These are phyloP conservation scores for Etheostoma perlongum DNA, from an alignment of 2,797 vertebrate genomes.

Conservation along the genomic window DNA sequence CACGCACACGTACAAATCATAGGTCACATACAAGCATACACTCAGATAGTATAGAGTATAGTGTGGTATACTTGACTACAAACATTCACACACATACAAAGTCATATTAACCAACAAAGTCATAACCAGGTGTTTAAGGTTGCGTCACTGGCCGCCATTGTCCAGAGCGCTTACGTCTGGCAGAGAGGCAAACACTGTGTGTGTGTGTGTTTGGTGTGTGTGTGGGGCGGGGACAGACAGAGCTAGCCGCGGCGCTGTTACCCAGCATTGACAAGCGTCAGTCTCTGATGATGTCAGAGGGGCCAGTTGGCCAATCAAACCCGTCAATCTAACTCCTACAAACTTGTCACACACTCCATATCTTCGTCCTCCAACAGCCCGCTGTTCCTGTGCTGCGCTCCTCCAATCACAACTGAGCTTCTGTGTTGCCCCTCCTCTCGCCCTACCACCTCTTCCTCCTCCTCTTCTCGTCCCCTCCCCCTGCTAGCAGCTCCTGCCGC, in stretches of 20 bases:
- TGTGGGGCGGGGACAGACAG: conserved; percentile 72
- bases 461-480: conserved; percentile 63
- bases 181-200: conserved; percentile 73
- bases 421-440: conserved; percentile 71
- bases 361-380: conserved; percentile 87
- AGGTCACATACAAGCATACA: conserved; percentile 69
- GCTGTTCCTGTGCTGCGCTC: conserved; percentile 81
- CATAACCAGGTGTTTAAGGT: conserved; percentile 75
- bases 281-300: conserved; percentile 71
- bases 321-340: conserved; percentile 85
- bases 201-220: conserved; percentile 36
- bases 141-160: conserved; percentile 82
- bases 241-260: conserved; percentile 64
- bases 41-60: conserved; percentile 76
- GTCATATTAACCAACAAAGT: conserved; percentile 73
- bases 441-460: conserved; percentile 73
- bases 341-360: conserved; percentile 94
- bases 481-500: conserved; percentile 81
- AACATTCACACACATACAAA: conserved; percentile 82
- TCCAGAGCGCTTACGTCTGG: conserved; percentile 72
- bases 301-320: conserved; percentile 68
- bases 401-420: conserved; percentile 74
- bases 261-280: conserved; percentile 72
- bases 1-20: conserved; percentile 74
- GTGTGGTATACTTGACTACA: conserved; percentile 75